Evolutionary conservation across 2,888 invertebrate species (phyloP).

Genomic region (Drosophila meridionalis): DNA sequence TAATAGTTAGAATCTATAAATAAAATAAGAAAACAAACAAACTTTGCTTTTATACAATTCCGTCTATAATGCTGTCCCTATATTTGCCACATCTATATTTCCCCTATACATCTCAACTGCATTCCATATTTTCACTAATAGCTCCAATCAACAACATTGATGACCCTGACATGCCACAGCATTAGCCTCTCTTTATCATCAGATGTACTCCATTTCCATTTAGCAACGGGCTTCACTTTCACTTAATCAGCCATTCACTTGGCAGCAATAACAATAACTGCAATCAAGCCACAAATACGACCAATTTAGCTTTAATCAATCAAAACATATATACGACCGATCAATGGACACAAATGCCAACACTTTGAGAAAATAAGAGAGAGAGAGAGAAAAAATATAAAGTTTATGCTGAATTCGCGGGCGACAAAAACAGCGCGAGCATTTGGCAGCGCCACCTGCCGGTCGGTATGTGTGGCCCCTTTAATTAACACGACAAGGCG

Average conservation of each 20-base stretch:
- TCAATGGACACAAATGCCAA: slow-evolving; percentile 13
- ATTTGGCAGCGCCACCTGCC: slow-evolving; percentile 63
- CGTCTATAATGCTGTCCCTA: neutral
- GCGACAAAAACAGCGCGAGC: slow-evolving; percentile 48
- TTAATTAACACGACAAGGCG: slow-evolving; percentile 63
- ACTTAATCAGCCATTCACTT: slow-evolving; percentile 33
- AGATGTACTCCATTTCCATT: slow-evolving; percentile 16
- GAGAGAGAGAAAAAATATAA: neutral
- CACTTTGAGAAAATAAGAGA: slow-evolving; percentile 16
- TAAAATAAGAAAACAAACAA: neutral
- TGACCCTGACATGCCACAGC: slow-evolving; percentile 10
- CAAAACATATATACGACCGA: slow-evolving; percentile 26
- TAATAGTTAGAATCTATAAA: too few species aligned
- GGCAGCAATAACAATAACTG: slow-evolving; percentile 55
- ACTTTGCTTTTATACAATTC: neutral
- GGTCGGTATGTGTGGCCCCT: slow-evolving; percentile 50
- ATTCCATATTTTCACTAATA: neutral
- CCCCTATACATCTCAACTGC: too few species aligned
- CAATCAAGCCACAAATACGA: slow-evolving; percentile 59
- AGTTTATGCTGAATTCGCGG: slow-evolving; percentile 16
- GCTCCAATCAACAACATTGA: neutral
- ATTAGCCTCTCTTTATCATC: neutral
- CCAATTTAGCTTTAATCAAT: slow-evolving; percentile 57
- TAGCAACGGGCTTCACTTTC: slow-evolving; percentile 43
- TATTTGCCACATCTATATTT: neutral